Percentiles rank a stretch among this genome's conserved stretches.
These are phyloP conservation scores for Vultur gryphus DNA, from an alignment of 2,797 vertebrate genomes.

Conservation along the genomic window DNA sequence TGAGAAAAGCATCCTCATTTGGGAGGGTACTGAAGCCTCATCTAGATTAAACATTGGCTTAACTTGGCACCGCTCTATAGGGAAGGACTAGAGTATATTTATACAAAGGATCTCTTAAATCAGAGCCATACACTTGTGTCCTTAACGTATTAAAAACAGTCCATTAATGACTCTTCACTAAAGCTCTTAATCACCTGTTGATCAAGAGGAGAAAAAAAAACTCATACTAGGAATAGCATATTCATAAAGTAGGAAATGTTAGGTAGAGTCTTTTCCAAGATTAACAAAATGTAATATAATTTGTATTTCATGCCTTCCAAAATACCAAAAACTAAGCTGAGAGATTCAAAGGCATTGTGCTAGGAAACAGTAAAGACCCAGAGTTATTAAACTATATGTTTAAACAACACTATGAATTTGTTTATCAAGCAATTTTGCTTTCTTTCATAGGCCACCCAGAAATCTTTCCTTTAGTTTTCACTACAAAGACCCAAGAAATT, in stretches of 20 bases:
- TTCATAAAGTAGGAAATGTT: background rate
- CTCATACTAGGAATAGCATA: background rate
- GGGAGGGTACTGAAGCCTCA: background rate
- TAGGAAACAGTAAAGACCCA: background rate
- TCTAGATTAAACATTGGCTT: background rate
- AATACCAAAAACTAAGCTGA: background rate
- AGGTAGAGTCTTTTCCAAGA: background rate
- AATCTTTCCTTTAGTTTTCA: constrained; percentile 88
- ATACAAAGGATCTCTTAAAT: background rate
- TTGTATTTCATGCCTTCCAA: background rate
- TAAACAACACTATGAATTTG: background rate
- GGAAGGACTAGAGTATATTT: background rate
- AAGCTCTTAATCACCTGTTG: background rate
- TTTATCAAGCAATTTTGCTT: background rate
- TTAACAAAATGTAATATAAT: background rate
- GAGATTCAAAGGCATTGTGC: background rate
- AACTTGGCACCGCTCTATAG: background rate
- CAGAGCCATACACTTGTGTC: background rate
- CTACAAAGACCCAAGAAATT: constrained; percentile 88
- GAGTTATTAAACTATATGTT: background rate
- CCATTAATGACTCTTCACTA: background rate
- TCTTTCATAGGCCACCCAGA: constrained; percentile 80
- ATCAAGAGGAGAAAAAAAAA: background rate
- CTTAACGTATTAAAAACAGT: background rate
- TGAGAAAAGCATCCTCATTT: background rate